A percentile compares a stretch with the other conserved stretches of the same genome.
These are phyloP conservation scores for Ochotona princeps DNA, from an alignment of 2,113 vertebrate genomes.

Conservation along the genomic window DNA sequence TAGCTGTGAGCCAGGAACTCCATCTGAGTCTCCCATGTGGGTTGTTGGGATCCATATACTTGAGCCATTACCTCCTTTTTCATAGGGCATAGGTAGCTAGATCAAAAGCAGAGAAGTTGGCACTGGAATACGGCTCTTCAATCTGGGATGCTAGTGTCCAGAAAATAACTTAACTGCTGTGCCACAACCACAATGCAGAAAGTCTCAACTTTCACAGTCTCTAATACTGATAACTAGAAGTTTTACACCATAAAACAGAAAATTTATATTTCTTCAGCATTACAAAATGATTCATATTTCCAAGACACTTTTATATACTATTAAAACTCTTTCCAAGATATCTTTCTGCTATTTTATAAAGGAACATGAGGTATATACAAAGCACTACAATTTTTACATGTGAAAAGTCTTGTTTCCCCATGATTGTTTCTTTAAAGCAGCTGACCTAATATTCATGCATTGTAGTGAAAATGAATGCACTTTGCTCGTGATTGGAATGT, in stretches of 20 bases:
- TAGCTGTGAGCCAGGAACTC: too few relatives aligned
- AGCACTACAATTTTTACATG: neutral
- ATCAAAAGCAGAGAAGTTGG: too few relatives aligned
- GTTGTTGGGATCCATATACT: too few relatives aligned
- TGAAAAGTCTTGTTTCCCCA: neutral
- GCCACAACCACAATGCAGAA: too few relatives aligned
- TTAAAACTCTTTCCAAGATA: neutral
- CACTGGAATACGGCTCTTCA: too few relatives aligned
- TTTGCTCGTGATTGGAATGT: constrained; percentile 17
- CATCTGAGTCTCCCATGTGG: too few relatives aligned
- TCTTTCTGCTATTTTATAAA: neutral
- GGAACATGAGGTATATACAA: neutral
- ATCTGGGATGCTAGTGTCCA: too few relatives aligned
- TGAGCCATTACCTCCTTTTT: too few relatives aligned
- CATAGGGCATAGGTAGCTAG: too few relatives aligned
- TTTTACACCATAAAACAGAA: neutral
- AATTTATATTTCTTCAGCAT: neutral
- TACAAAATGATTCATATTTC: neutral
- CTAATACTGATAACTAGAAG: neutral
- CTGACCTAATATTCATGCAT: neutral
- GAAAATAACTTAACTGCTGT: too few relatives aligned
- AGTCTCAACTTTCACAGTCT: neutral
- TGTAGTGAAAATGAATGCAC: constrained; percentile 13
- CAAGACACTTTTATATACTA: neutral
- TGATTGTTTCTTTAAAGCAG: neutral